Evolutionary conservation across 2,888 invertebrate genomes (phyloP), one percentile per base, ranked within the genome.

Genomic region (Aphrophora alni): DNA sequence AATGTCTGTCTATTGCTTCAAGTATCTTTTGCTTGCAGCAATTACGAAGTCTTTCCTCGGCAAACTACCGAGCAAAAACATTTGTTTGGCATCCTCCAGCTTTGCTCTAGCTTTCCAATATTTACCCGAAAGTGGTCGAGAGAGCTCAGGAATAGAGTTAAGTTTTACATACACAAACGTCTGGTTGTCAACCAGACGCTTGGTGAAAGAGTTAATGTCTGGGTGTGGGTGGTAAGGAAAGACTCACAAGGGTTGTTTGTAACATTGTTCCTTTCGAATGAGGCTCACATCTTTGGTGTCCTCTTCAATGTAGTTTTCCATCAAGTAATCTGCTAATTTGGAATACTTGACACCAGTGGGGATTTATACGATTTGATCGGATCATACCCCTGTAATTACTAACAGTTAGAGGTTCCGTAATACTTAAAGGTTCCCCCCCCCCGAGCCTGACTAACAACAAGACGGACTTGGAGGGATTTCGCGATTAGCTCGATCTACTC

Each of bases 61-160:
- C 71, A 70, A 70, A 70, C n/a, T 70, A 70, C 71, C 71, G 71
- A 17, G 24, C 71, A 70, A 70, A 70, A 70, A 70, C 71, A 70
- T 70, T 70, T 21, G 71, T 70, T 70, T 7, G 71, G 69, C 69
- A 17, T 69, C 71, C 1, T 7, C 71, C 3, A 70, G 71, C n/a
- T n/a, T n/a, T n/a, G n/a, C n/a, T n/a, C n/a, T n/a, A n/a, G n/a
- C n/a, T n/a, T n/a, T n/a, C n/a, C n/a, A n/a, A n/a, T n/a, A n/a
- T n/a, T n/a, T 21, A 14, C 71, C 71, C 14, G 71, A n/a, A n/a
- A n/a, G 72, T 25, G 72, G 28, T 27, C 72, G 26, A 27, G 72
- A 38, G 27, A 38, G 27, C 4, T 72, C 26, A 72, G 5, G 10
- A 1, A 27, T 27, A 27, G 71, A 71, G 17, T 71, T 71, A 71